Evolutionary conservation across 1,140 invertebrate species (phyloP).

Genomic region (Drosophila setifemur): DNA sequence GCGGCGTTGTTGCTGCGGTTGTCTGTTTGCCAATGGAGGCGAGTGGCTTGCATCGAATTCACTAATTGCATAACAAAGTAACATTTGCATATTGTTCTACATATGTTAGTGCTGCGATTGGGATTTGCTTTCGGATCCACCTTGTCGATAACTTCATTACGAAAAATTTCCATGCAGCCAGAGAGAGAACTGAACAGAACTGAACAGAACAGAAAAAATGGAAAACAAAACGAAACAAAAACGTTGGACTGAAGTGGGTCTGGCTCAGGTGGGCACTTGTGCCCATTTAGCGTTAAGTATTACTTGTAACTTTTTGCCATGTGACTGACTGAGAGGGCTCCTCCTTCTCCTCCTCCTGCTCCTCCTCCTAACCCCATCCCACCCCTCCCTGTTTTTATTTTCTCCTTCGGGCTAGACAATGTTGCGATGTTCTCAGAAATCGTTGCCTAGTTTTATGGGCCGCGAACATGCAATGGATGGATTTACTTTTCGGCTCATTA

Average conservation of each 20-base stretch:
- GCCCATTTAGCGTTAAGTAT: conserved; percentile 75
- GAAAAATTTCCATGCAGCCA: conserved; percentile 48
- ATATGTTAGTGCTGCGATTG: conserved; percentile 59
- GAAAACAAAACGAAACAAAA: conserved; percentile 25
- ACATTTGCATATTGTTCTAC: conserved; percentile 80
- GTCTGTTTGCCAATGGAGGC: conserved; percentile 39
- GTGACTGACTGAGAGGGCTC: conserved; percentile 63
- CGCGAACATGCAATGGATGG: conserved; percentile 53
- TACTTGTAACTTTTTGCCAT: conserved; percentile 78
- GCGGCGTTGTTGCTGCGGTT: conserved; percentile 33
- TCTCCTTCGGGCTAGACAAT: conserved; percentile 49
- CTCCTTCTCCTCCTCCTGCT: conserved; percentile 1
- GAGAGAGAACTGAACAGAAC: conserved; percentile 26
- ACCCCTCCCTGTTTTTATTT: too few species aligned
- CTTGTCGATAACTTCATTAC: conserved; percentile 75
- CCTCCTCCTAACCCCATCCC: conserved; percentile 12
- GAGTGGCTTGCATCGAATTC: conserved; percentile 74
- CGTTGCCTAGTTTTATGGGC: conserved; percentile 68
- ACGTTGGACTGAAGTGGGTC: conserved; percentile 11
- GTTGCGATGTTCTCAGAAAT: conserved; percentile 59
- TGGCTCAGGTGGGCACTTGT: conserved; percentile 61
- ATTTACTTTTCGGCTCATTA: conserved; percentile 55
- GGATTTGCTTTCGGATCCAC: conserved; percentile 46
- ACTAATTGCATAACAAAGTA: conserved; percentile 82
- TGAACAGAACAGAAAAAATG: conserved; percentile 52